Percentiles rank a stretch among this genome's conserved stretches.
phyloP scores from a whole-genome alignment of 2,797 vertebrate genomes.

The Sebastolobus altivelis region DNA sequence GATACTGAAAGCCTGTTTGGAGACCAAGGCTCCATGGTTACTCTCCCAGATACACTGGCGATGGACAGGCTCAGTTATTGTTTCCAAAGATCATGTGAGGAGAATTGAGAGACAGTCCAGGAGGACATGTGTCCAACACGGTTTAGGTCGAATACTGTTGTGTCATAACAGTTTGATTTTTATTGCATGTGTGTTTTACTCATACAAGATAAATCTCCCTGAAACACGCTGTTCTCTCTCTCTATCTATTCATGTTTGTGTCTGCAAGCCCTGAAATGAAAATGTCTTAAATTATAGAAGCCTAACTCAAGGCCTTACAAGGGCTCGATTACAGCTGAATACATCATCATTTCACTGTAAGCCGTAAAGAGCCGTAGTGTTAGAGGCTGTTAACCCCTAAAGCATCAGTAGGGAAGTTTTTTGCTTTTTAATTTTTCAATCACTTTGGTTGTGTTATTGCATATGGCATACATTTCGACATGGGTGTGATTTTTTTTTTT shows the following conservation, averaged over 20 bases:
- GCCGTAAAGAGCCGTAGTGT: neutral
- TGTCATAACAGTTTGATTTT: neutral
- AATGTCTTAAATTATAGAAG: slow-evolving; percentile 22
- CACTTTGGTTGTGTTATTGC: neutral
- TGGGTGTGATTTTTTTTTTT: too few relatives aligned
- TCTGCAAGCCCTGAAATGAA: slow-evolving; percentile 6
- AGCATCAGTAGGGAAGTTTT: neutral
- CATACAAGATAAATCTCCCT: neutral
- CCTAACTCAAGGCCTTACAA: slow-evolving; percentile 2
- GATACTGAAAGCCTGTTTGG: slow-evolving; percentile 50
- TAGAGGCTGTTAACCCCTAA: neutral
- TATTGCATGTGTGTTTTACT: neutral
- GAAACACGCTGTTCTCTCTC: neutral
- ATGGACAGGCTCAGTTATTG: slow-evolving; percentile 4
- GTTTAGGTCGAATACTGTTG: neutral
- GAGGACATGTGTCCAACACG: neutral
- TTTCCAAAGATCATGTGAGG: slow-evolving; percentile 27
- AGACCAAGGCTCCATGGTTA: slow-evolving; percentile 47
- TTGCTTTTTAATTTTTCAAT: neutral
- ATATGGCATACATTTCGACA: neutral
- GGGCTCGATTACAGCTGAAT: neutral
- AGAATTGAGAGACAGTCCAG: neutral
- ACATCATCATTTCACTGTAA: neutral
- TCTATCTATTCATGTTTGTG: neutral
- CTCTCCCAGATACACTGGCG: slow-evolving; percentile 44